These are phyloP conservation scores for Pan paniscus DNA, from an alignment of 2,113 vertebrate species.

Conservation along the genomic window DNA sequence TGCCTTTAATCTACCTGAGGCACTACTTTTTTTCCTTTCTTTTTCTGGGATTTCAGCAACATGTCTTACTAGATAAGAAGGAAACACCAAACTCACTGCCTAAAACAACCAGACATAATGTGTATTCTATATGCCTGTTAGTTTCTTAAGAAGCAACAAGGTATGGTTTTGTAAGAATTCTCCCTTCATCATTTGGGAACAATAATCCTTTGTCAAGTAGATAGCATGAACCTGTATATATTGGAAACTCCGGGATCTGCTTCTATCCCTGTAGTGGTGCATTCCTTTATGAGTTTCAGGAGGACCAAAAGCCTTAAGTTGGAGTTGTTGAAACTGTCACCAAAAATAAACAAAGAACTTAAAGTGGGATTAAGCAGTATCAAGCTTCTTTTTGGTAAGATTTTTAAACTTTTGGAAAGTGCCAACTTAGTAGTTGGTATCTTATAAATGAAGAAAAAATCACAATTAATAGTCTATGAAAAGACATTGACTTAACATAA, in stretches of 20 bases:
- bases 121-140: neutral
- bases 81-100: neutral
- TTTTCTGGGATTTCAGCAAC: neutral
- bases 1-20: neutral
- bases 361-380: neutral
- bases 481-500: neutral
- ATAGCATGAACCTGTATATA: neutral
- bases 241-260: neutral
- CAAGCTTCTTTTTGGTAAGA: neutral
- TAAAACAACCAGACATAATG: neutral
- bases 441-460: neutral
- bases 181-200: neutral
- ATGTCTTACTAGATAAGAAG: neutral
- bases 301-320: neutral
- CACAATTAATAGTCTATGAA: neutral
- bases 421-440: neutral
- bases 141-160: neutral
- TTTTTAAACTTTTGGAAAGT: constrained; percentile 2
- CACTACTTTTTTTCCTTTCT: neutral
- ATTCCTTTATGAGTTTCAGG: neutral
- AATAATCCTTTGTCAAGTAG: neutral
- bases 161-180: neutral
- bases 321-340: neutral
- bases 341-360: neutral
- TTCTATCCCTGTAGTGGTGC: neutral